Base-by-base conservation (phyloP, 30 jellyfish, hydroid and myxozoan genomes). In the Aurelia sp. region DNA sequence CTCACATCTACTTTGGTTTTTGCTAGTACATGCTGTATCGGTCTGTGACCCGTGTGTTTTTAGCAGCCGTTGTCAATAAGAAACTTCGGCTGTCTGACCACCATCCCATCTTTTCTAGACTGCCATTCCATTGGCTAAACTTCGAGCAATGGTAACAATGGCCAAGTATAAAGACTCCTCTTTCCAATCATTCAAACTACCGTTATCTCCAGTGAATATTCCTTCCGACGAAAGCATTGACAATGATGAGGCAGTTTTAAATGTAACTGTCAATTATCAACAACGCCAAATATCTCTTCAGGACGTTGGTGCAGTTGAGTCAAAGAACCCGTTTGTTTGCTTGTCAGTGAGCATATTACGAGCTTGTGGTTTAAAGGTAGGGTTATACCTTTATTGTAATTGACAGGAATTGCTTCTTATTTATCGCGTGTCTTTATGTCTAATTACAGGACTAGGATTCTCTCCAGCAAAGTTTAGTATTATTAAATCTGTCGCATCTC, bases 331-430 rank as follows among this genome's bases (percentile, higher is more conserved):
- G 35, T 59, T 76, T 48, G 91, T 91, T 30, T 84, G 96, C 38
- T 66, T 91, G 30, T 78, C 96, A 22, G 98, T 91, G 12, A 40
- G 93, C 47, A 48, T 91, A 31, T 59, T 85, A 73, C 30, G 94
- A 41, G 89, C 93, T 1, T 85, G 98, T 75, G 98, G 98, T n/a
- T 64, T 91, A n/a, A 91, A 85, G 96, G 98, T 91, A 69, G 22
- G 74, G 4, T 13, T 13, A 10, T 48, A 38, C 4, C 58, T 19
- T 19, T 8, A 9, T 33, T n/a, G 47, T 33, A 33, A 41, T 35
- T 35, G 5, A 35, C 5, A 35, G 47, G 33, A 11, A n/a, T 67
- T 44, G 15, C 63, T 71, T 2, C 2, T 41, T 41, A 5, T 5
- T 41, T 9, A 44, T 44, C 15, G 2, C 13, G 15, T 8, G 15